Percentiles rank a stretch among this genome's conserved stretches.
Evolutionary conservation across 2,113 vertebrate species (phyloP).

Genomic region (Rhabdomys dilectus): DNA sequence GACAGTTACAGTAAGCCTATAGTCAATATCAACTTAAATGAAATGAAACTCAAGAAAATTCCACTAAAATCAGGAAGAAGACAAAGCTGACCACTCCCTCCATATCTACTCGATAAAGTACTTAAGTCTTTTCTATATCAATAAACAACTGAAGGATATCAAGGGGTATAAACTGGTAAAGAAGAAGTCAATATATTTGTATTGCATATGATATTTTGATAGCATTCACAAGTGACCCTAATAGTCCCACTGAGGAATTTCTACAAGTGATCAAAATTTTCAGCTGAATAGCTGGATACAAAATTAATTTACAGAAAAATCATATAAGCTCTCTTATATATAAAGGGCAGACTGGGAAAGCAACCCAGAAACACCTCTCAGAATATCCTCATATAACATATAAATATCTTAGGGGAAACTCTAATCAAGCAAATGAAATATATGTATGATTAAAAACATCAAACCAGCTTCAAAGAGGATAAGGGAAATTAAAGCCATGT

Average conservation of each 20-base stretch:
- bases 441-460: background rate
- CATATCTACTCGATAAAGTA: background rate
- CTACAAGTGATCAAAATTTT: background rate
- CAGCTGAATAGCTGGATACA: background rate
- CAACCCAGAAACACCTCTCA: background rate
- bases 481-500: conserved; percentile 26
- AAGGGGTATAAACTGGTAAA: background rate
- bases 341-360: background rate
- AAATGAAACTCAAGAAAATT: background rate
- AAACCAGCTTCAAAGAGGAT: background rate
- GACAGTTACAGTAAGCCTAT: background rate
- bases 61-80: background rate
- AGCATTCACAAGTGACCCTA: background rate
- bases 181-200: background rate
- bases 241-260: background rate
- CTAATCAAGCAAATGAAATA: background rate
- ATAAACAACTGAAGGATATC: background rate
- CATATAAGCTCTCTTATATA: background rate
- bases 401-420: background rate
- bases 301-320: background rate
- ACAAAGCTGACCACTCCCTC: background rate
- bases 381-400: background rate
- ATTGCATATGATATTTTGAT: background rate
- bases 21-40: background rate
- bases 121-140: background rate